phyloP scores from a whole-genome alignment of 2,888 invertebrate genomes.

The Venustoraphidia nigricollis region DNA sequence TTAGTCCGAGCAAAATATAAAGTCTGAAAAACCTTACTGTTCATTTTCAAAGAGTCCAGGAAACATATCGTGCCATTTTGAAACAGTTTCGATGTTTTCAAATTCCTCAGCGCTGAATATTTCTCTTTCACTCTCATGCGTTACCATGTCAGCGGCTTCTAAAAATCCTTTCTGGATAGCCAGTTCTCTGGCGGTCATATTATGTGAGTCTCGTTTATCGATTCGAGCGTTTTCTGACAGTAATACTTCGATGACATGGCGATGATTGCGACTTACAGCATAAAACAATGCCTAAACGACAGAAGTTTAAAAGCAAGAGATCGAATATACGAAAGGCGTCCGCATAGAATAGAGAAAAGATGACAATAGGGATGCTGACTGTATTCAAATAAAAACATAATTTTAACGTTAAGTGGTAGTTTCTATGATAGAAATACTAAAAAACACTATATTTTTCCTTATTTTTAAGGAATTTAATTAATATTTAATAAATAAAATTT shows the following conservation, averaged over 20 bases:
- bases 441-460: no score
- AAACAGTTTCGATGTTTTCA: conserved; percentile 16
- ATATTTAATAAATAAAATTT: no score
- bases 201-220: conserved; percentile 32
- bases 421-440: no score
- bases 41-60: conserved; percentile 19
- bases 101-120: conserved; percentile 15
- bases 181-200: conserved; percentile 33
- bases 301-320: conserved; percentile 2
- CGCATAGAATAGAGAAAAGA: neutral
- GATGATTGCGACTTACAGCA: conserved; percentile 39
- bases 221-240: conserved; percentile 34
- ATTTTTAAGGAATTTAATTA: no score
- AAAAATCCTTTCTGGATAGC: conserved; percentile 35
- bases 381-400: no score
- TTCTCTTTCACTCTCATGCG: conserved; percentile 22
- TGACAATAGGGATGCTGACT: no score
- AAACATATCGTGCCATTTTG: conserved; percentile 36
- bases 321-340: neutral
- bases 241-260: conserved; percentile 35
- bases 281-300: conserved; percentile 43
- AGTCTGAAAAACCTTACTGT: no score
- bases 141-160: conserved; percentile 30
- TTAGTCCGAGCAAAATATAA: no score
- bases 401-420: no score